Percentiles rank a stretch among this genome's conserved stretches.
phyloP scores from a whole-genome alignment of 2,888 invertebrate species.

The Plagodis dolabraria region DNA sequence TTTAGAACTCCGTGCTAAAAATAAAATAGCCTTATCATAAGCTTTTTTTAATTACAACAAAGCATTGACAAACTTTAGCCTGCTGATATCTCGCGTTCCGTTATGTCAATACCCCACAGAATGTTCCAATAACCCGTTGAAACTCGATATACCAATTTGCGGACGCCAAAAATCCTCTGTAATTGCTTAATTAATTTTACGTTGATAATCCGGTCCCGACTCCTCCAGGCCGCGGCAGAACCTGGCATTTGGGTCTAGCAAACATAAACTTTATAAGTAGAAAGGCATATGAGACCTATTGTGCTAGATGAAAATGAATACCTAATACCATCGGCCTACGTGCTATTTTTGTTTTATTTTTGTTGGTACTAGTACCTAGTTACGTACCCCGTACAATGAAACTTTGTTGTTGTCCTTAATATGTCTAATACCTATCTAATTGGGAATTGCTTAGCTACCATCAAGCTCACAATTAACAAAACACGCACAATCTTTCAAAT shows the following conservation, averaged over 20 bases:
- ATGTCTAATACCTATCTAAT: too few relatives aligned
- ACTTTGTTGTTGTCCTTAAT: too few relatives aligned
- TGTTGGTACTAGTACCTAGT: too few relatives aligned
- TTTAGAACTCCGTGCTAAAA: too few relatives aligned
- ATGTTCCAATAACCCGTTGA: not conserved
- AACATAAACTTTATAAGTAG: not conserved
- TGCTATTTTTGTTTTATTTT: too few relatives aligned
- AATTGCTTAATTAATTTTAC: constrained; percentile 26
- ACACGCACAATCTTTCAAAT: too few relatives aligned
- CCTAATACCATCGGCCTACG: too few relatives aligned
- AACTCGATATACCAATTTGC: constrained; percentile 16
- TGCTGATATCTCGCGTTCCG: not conserved
- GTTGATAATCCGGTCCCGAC: constrained; percentile 4
- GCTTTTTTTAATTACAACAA: too few relatives aligned
- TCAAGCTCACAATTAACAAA: too few relatives aligned
- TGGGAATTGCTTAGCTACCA: too few relatives aligned
- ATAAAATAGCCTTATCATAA: too few relatives aligned
- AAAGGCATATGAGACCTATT: not conserved
- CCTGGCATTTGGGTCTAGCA: not conserved
- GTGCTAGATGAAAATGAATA: not conserved
- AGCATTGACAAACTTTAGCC: not conserved
- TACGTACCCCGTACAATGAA: too few relatives aligned
- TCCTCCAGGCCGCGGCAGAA: constrained; percentile 9
- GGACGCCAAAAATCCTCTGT: constrained; percentile 12
- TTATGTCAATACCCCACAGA: constrained; percentile 2